Percentiles rank a stretch among this genome's conserved stretches.
Evolutionary conservation across 2,888 invertebrate species (phyloP).

Genomic region (Monoplex corrugatus): DNA sequence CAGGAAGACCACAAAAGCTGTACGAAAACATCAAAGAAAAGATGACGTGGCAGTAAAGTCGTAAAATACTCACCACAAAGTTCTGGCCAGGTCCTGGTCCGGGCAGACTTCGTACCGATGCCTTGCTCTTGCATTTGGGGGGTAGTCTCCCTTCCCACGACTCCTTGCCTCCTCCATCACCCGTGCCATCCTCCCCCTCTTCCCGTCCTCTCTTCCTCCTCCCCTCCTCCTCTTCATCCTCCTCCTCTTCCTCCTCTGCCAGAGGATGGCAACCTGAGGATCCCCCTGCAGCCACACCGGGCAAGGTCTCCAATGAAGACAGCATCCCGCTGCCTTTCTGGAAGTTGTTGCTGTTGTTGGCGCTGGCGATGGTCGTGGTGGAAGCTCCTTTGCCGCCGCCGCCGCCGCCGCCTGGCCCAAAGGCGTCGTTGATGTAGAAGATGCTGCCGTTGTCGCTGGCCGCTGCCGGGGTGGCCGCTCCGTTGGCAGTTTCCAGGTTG

Average conservation of each 20-base stretch:
- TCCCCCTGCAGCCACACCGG: constrained; percentile 26
- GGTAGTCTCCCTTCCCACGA: constrained; percentile 46
- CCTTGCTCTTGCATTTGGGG: constrained; percentile 55
- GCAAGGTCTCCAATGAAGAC: constrained; percentile 26
- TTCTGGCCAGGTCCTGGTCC: constrained; percentile 56
- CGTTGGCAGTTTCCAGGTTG: constrained; percentile 19
- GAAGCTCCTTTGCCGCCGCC: not conserved
- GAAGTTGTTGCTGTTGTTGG: not conserved
- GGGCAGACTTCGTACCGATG: constrained; percentile 55
- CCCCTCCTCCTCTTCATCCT: not conserved
- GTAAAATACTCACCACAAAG: constrained; percentile 63
- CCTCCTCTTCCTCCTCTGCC: not conserved
- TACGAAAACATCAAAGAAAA: no score
- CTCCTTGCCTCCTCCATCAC: not conserved
- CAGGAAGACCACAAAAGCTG: no score
- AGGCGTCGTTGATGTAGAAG: constrained; percentile 68
- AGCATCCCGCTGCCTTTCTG: not conserved
- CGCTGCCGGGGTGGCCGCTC: constrained; percentile 49
- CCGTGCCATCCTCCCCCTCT: not conserved
- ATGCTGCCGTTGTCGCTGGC: constrained; percentile 58
- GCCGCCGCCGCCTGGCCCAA: constrained; percentile 33
- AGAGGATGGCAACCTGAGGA: not conserved
- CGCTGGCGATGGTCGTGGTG: no score
- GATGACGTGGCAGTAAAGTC: no score
- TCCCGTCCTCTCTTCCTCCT: no score